phyloP scores from a whole-genome alignment of 2,888 invertebrate species.

The Halocaridina rubra region DNA sequence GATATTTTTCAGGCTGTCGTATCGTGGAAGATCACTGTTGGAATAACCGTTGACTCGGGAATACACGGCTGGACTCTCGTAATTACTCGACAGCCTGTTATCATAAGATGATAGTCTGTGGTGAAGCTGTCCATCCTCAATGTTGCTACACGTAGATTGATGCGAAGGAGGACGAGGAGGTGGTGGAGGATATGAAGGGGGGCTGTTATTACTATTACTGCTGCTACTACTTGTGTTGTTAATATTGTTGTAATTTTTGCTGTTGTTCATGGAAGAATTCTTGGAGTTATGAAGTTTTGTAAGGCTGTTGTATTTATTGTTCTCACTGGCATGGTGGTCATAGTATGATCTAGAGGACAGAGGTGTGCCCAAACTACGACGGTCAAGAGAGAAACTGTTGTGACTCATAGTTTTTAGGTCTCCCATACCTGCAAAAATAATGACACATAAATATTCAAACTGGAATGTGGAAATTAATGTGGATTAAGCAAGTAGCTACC shows the following conservation, averaged over 20 bases:
- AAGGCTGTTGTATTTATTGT: constrained; percentile 56
- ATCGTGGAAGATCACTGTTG: constrained; percentile 50
- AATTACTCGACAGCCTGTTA: constrained; percentile 46
- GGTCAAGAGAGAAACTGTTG: constrained; percentile 59
- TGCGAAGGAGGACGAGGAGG: constrained; percentile 48
- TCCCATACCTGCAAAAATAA: constrained; percentile 56
- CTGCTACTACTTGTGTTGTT: constrained; percentile 25
- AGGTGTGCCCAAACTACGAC: constrained; percentile 49
- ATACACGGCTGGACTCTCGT: constrained; percentile 32
- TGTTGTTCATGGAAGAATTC: constrained; percentile 43
- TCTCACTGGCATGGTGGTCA: constrained; percentile 51
- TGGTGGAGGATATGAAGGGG: constrained; percentile 34
- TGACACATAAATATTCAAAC: no score
- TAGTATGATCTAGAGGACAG: constrained; percentile 39
- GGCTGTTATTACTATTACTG: constrained; percentile 41
- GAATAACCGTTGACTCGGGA: constrained; percentile 39
- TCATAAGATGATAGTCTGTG: constrained; percentile 33
- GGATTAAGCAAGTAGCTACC: no score
- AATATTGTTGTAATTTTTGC: constrained; percentile 19
- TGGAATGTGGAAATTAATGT: no score
- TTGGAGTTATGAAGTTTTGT: constrained; percentile 59
- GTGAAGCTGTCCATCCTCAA: constrained; percentile 40
- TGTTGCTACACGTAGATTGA: constrained; percentile 58
- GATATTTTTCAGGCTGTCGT: constrained; percentile 59
- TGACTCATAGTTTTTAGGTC: constrained; percentile 61